Evolutionary conservation across 2,888 invertebrate species (phyloP), one percentile per base, ranked within the genome.

Genomic region (Chrysotoxum bicinctum): DNA sequence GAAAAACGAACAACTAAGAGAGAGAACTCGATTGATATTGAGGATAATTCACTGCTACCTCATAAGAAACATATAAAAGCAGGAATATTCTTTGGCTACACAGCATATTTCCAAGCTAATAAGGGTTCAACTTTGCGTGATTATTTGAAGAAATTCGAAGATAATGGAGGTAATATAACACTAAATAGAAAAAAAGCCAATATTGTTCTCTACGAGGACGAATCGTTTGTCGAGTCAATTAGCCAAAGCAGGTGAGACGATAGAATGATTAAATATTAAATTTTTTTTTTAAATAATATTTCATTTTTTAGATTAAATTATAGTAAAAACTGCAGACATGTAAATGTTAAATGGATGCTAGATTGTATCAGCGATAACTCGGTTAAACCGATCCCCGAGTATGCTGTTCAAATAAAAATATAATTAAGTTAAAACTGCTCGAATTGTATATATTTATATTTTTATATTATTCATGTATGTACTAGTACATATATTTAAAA

Each of bases 331-430:
- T 90, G 91, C 74, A 89, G 89, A 9, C 92, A 92, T 87, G 84
- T 92, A 21, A 88, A 76, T 50, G 78, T 89, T 1, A 87, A 88
- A 50, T 92, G 92, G 92, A 72, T 92, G 48, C 68, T 88, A n/a
- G 89, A 89, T 56, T 90, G 89, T 6, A 62, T 91, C 3, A 62
- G 87, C 6, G 80, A 87, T 14, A 87, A 88, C 10, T 75, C 80
- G 14, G 77, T 88, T 3, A 87, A 88, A 75, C 87, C 89, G 0
- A 90, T 89, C 87, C 90, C 91, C 21, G 80, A 89, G 3, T 90
- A 90, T 75, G 91, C 91, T 2, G 75, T 90, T 7, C 21, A 75
- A 32, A 19, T 84, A 32, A 75, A 54, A 54, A n/a, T n/a, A n/a
- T n/a, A 60, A 3, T n/a, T 50, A 70, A 32, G 3, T 16, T n/a